Percentiles rank a stretch among this genome's conserved stretches.
Evolutionary conservation across 1,140 invertebrate species (phyloP).

Genomic region (Drosophila suzukii): DNA sequence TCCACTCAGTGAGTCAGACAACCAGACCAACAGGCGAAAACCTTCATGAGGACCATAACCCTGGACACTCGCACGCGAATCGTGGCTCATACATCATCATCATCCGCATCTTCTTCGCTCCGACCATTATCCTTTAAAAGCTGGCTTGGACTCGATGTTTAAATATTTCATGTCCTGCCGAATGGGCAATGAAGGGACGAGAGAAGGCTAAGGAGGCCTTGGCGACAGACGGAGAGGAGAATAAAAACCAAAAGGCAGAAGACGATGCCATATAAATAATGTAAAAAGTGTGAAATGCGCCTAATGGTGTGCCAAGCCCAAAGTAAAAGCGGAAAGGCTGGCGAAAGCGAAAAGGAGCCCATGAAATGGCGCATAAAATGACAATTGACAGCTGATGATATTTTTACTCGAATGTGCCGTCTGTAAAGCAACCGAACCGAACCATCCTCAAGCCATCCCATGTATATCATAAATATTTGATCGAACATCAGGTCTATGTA

Average conservation of each 20-base stretch:
- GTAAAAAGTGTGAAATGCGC: slow-evolving; percentile 81
- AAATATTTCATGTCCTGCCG: slow-evolving; percentile 67
- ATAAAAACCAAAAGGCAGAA: slow-evolving; percentile 49
- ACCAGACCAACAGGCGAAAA: slow-evolving; percentile 1
- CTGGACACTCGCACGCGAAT: slow-evolving; percentile 15
- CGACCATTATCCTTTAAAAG: slow-evolving; percentile 46
- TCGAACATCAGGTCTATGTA: slow-evolving; percentile 60
- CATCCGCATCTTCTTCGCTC: slow-evolving; percentile 5
- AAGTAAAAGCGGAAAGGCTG: slow-evolving; percentile 8
- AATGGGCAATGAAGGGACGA: slow-evolving; percentile 12
- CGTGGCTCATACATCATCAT: slow-evolving; percentile 39
- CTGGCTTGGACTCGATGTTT: slow-evolving; percentile 39
- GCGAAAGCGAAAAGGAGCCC: slow-evolving; percentile 13
- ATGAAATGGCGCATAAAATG: slow-evolving; percentile 78
- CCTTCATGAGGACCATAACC: slow-evolving; percentile 5
- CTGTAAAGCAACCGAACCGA: slow-evolving; percentile 11
- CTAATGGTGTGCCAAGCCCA: slow-evolving; percentile 74
- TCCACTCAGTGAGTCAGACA: slow-evolving; percentile 11
- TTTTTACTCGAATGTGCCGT: slow-evolving; percentile 38
- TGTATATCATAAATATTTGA: slow-evolving; percentile 57
- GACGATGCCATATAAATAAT: slow-evolving; percentile 73
- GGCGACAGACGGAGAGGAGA: slow-evolving; percentile 7
- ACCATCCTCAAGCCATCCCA: slow-evolving; percentile 16
- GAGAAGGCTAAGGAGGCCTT: not conserved
- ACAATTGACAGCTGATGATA: slow-evolving; percentile 79